Evolutionary conservation across 92 coral and sea anemone genomes (phyloP), one percentile per base, ranked within the genome.

Genomic region (Phenganax marumi): DNA sequence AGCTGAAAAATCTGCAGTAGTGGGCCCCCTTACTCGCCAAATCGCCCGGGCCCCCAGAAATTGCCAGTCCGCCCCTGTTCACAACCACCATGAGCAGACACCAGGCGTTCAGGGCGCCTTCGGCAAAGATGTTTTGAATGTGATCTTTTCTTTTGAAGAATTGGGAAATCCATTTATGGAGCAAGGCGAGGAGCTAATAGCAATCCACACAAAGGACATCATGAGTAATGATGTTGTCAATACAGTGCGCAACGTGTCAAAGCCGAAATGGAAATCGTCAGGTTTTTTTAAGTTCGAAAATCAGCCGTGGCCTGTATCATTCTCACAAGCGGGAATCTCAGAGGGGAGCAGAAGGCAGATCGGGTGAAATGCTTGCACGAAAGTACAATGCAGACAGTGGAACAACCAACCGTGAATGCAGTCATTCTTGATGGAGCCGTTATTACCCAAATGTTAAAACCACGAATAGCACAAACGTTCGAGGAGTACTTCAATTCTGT

Each of bases 301-400:
- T 87, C 90, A 89, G 85, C 92, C 92, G 79, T 89, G 90, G 92
- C 90, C 86, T 64, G 83, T 81, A 78, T 90, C 90, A 81, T 77
- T 87, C 80, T 65, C 90, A 39, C 85, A 90, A 73, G 81, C 58
- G 64, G 92, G 92, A 75, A 84, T 79, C 84, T 90, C 73, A 79
- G 89, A 84, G 88, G 88, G 83, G 89, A 88, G 81, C 92, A 84
- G 85, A 90, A 90, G 74, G 92, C 90, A 48, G 90, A 89, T 85
- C 85, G 84, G 83, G 52, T 90, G 73, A 90, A 90, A 88, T 90
- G 90, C 89, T 77, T 84, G 81, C 91, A 79, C 66, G 87, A 87
- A 68, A 69, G 87, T 70, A 84, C 85, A 76, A 79, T 79, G 43
- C 54, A 21, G 70, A 53, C 56, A 33, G 72, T 83, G 66, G 81